phyloP scores from a whole-genome alignment of 2,797 vertebrate genomes.

The Xenops minutus region DNA sequence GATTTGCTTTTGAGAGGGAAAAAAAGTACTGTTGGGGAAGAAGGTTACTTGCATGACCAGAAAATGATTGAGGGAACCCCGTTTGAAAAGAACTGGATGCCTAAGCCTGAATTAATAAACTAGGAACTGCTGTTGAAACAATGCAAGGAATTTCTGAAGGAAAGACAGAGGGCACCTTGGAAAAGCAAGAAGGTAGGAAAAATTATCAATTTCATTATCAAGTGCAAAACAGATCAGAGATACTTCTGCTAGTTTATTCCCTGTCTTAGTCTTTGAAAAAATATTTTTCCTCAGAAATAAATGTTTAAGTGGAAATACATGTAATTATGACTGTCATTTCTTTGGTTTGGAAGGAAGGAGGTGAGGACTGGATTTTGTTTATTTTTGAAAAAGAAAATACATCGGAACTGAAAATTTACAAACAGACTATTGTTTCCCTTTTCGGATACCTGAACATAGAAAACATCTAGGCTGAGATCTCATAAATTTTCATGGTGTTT shows the following conservation, averaged over 20 bases:
- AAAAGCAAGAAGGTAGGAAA: constrained; percentile 34
- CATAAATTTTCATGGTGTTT: neutral
- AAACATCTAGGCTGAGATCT: neutral
- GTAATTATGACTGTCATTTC: neutral
- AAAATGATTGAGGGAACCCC: neutral
- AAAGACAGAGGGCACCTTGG: neutral
- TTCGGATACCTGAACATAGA: neutral
- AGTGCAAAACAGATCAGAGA: neutral
- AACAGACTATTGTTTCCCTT: neutral
- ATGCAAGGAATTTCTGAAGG: constrained; percentile 27
- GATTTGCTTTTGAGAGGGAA: constrained; percentile 24
- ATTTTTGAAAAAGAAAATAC: neutral
- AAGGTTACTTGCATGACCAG: constrained; percentile 14
- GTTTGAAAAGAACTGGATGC: neutral
- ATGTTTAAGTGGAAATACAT: neutral
- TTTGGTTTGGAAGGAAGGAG: neutral
- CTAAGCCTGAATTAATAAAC: constrained; percentile 38
- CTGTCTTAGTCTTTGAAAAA: neutral
- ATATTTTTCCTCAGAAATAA: neutral
- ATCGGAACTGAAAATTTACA: neutral
- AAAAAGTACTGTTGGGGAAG: neutral
- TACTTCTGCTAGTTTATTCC: neutral
- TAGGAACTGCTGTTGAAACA: constrained; percentile 27
- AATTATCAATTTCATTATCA: neutral
- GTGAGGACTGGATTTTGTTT: neutral